Evolutionary conservation across 2,797 vertebrate genomes (phyloP), one percentile per base, ranked within the genome.

Genomic region (Pseudomugil tenellus): DNA sequence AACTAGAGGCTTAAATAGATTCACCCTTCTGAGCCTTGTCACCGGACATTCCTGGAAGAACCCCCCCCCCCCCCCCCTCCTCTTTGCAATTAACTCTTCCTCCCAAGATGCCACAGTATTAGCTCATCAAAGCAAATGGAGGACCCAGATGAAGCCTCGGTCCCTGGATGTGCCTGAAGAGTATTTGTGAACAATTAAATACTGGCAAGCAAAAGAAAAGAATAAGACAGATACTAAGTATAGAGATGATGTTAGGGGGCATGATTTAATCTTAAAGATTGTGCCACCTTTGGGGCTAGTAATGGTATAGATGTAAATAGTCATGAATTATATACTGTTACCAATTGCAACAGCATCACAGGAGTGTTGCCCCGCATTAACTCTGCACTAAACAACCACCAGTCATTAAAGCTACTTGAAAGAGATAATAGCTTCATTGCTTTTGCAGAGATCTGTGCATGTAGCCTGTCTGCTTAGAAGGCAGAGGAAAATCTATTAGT

Each of bases 301-400:
- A 71, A 87, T 87, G 72, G 86, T 23, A 26, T 39, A 48, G 56
- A 74, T 67, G 43, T 64, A 80, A 83, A 84, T 49, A 67, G 58
- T 72, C 52, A 77, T 81, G 79, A 81, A 81, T 86, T 78, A 84
- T 48, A 73, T 57, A 25, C 49, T 58, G 67, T 68, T 62, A 11
- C 65, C 68, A 70, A 82, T 72, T 59, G 41, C 75, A 70, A 25
- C 59, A 31, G 66, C 11, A 1, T 29, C 2, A 25, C 70, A 57
- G 66, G 60, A 32, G 55, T 25, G 28, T 19, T 31, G 61, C 57
- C 62, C 67, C 52, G 34, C 64, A 77, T 70, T 68, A 79, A 68
- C 69, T 60, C 51, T 59, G 58, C 62, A 70, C 72, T 16, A 76
- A 61, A 23, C 61, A 76, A 43, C 60, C 67, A 76, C 73, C 84